Evolutionary conservation across 2,888 invertebrate species (phyloP), one percentile per base, ranked within the genome.

Genomic region (Clanis bilineata): DNA sequence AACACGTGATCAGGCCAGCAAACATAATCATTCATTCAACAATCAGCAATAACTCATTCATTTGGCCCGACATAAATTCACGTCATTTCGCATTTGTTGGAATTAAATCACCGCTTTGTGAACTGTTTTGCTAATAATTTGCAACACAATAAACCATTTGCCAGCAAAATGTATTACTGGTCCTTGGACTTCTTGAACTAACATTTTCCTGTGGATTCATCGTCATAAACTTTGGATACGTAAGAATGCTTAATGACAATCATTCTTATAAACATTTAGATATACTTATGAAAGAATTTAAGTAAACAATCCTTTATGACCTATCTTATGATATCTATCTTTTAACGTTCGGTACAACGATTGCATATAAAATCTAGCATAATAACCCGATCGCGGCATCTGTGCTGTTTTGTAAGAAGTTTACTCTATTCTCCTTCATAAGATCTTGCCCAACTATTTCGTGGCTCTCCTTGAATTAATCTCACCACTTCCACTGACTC

Each of bases 1-100:
- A 51, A 15, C 25, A 45, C 23, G 25, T 6, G 12, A 23, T 23
- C 23, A 10, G 36, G 36, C 3, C 36, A 7, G 18, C 15, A 51
- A 51, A 51, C 28, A 51, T 28, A 3, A 28, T 51, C 9, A 51
- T 18, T 45, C 45, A n/a, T 23, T 6, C 15, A 51, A 51, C 51
- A 51, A 51, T 51, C 51, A 51, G 18, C 51, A 28, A 51, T 51
- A 45, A 25, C 45, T 45, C 28, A 32, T n/a, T 10, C 32, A 28
- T 9, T 51, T 10, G 32, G 6, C 18, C 10, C 51, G 25, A 15
- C 18, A 15, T 51, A 51, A 51, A 45, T 45, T 6, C 25, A 45
- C 28, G 9, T 51, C 32, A 18, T 51, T 51, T 32, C 1, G 18
- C 10, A 32, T 51, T 18, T 51, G 45, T 51, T 18, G 15, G 28